Evolutionary conservation across 2,797 vertebrate genomes (phyloP).

Genomic region (Sebastes trivittatus): DNA sequence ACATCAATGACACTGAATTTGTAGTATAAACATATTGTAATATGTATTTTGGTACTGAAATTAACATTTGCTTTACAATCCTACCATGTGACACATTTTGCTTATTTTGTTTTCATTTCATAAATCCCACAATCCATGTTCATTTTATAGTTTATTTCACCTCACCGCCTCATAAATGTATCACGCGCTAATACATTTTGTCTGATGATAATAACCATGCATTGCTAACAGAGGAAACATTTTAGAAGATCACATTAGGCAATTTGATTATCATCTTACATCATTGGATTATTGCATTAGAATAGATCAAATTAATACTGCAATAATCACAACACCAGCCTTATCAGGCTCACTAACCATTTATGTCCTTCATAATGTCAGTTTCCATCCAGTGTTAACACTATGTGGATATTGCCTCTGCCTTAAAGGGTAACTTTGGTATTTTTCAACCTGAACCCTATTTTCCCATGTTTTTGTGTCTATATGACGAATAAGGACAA

Average conservation of each 20-base stretch:
- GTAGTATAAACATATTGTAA: background rate
- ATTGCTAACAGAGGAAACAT: conserved; percentile 57
- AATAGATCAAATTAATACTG: conserved; percentile 5
- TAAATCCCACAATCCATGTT: conserved; percentile 24
- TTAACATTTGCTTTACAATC: conserved; percentile 38
- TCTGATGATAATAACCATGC: conserved; percentile 49
- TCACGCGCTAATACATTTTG: conserved; percentile 53
- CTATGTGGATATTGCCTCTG: background rate
- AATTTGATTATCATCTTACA: conserved; percentile 14
- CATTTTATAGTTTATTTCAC: conserved; percentile 34
- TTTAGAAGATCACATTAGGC: conserved; percentile 13
- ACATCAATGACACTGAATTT: conserved; percentile 24
- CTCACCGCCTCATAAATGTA: conserved; percentile 40
- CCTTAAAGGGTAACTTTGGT: background rate
- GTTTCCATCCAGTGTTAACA: conserved; percentile 13
- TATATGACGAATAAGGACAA: too few species aligned
- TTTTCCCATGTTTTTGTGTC: too few species aligned
- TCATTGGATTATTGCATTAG: conserved; percentile 9
- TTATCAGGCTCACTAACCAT: background rate
- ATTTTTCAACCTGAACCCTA: too few species aligned
- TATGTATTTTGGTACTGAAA: conserved; percentile 12
- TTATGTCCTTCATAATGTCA: conserved; percentile 22
- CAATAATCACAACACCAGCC: conserved; percentile 5
- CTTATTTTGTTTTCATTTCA: conserved; percentile 17
- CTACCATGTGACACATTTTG: conserved; percentile 7